These are phyloP conservation scores for Drosophila leontia DNA, from an alignment of 1,140 invertebrate genomes.

Conservation along the genomic window DNA sequence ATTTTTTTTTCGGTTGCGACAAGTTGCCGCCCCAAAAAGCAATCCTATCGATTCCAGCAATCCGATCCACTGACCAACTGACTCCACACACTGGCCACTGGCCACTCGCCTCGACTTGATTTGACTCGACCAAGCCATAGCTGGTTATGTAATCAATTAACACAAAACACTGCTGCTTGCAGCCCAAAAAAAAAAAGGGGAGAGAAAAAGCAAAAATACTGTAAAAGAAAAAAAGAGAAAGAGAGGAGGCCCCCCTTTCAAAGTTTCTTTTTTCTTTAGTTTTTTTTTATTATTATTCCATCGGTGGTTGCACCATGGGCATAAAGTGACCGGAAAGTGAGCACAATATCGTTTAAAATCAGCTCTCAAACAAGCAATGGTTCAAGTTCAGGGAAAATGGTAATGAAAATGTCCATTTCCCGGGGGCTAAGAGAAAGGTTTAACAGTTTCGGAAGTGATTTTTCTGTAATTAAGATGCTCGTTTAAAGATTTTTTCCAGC, in stretches of 20 bases:
- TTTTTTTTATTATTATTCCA: constrained; percentile 44
- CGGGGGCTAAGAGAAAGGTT: background rate
- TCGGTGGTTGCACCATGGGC: constrained; percentile 33
- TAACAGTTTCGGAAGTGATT: background rate
- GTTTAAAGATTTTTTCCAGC: background rate
- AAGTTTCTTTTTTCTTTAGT: constrained; percentile 25
- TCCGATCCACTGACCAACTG: constrained; percentile 45
- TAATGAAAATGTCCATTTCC: constrained; percentile 2
- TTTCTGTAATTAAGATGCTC: background rate
- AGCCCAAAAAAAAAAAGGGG: constrained; percentile 18
- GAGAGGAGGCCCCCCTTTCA: constrained; percentile 19
- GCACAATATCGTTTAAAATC: constrained; percentile 17
- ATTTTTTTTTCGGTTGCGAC: constrained; percentile 50
- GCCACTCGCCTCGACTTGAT: constrained; percentile 3
- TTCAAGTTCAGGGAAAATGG: constrained; percentile 44
- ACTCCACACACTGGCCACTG: constrained; percentile 13
- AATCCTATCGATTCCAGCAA: constrained; percentile 54
- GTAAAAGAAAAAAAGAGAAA: constrained; percentile 28
- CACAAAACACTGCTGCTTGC: constrained; percentile 52
- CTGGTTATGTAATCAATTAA: constrained; percentile 80
- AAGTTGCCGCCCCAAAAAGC: constrained; percentile 37
- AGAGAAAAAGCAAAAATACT: constrained; percentile 7
- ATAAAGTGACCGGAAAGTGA: constrained; percentile 30
- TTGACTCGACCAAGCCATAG: constrained; percentile 9
- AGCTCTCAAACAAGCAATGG: constrained; percentile 5